Base-by-base conservation (phyloP, 2,888 invertebrate genomes). In the Miltochrista miniata region DNA sequence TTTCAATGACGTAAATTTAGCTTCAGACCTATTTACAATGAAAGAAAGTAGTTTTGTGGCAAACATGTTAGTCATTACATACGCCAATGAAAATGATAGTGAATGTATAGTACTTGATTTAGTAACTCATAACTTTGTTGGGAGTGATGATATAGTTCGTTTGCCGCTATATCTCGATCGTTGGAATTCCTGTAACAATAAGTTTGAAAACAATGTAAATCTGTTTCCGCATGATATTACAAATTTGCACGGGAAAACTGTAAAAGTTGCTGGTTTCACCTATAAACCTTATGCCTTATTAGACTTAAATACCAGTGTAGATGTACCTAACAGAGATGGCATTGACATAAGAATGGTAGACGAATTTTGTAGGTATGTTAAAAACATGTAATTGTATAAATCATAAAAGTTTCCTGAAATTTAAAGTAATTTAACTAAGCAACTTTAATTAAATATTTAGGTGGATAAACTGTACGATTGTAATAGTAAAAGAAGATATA, bases 261-360 rank as follows among this genome's bases (percentile, higher is more conserved):
- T 94, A 5, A 91, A 79, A 70, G 83, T 93, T 24, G 92, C 93
- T 9, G 89, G 92, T 50, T 93, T 94, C 70, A 90, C 87, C 33
- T 94, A 94, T 65, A 92, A 92, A 64, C 94, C 94, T 0, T 94
- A 94, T 65, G 83, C 83, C n/a, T 79, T 94, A 46, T 68, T 92
- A 50, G 83, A 91, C 69, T 59, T 92, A 38, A 81, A 91, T 57
- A 50, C 72, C 5, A 59, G 69, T 34, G 29, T 78, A 2, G 77
- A 67, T 43, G 76, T 82, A 5, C 56, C 68, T 5, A 83, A 84
- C 1, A 84, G 93, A 24, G 93, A 94, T 76, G 95, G 95, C 4
- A 78, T 85, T 30, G 92, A 92, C 64, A 74, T 93, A 48, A 79
- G 86, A 60, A 78, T 93, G 13, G 81, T 88, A 5, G 78, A 92